Conservation (phyloP, 1,140 invertebrate genomes). For the Aphidius gifuensis region DNA sequence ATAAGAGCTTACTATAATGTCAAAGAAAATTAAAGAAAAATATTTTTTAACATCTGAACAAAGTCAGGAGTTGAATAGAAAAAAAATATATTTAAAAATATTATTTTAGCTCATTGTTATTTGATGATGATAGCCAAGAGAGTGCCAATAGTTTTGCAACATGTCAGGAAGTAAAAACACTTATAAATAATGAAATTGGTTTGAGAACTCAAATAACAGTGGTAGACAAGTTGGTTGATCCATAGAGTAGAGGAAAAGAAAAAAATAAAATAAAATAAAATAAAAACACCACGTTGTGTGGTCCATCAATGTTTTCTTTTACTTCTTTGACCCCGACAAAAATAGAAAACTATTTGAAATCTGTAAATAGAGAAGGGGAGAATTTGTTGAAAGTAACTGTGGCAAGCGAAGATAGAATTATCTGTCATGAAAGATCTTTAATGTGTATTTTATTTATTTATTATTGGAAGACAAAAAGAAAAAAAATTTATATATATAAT, state of each 20-base stretch:
- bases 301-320: conserved; percentile 22
- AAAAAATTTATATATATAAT: too few relatives aligned
- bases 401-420: conserved; percentile 21
- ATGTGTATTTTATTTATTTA: conserved; percentile 1
- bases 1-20: too few relatives aligned
- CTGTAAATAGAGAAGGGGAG: neutral
- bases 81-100: too few relatives aligned
- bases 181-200: too few relatives aligned
- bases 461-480: too few relatives aligned
- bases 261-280: neutral
- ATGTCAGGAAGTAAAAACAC: too few relatives aligned
- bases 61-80: too few relatives aligned
- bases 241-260: neutral
- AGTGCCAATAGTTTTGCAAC: conserved; percentile 17
- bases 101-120: too few relatives aligned
- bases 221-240: neutral
- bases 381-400: conserved; percentile 19
- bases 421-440: conserved; percentile 25
- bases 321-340: conserved; percentile 8
- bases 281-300: conserved; percentile 28
- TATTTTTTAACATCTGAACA: too few relatives aligned
- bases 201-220: too few relatives aligned
- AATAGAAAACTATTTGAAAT: conserved; percentile 15
- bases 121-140: too few relatives aligned
- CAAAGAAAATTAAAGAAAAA: too few relatives aligned